Evolutionary conservation across 2,888 invertebrate species (phyloP).

Genomic region (Nowickia ferox): DNA sequence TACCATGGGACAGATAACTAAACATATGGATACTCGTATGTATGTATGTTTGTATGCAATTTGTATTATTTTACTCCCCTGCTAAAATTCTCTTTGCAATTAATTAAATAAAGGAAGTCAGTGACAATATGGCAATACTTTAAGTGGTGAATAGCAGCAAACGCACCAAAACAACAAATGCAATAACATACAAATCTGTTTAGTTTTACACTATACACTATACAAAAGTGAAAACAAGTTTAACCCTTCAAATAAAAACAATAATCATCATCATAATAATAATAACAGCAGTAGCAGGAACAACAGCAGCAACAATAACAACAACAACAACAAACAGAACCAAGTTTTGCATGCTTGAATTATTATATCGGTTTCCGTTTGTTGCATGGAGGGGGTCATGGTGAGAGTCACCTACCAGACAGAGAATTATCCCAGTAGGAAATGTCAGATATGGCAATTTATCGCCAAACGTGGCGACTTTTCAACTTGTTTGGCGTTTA

Average conservation of each 20-base stretch:
- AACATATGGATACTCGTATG: slow-evolving; percentile 21
- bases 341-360: slow-evolving; percentile 55
- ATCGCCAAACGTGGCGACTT: too few relatives aligned
- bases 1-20: background rate
- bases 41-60: too few relatives aligned
- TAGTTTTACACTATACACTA: slow-evolving; percentile 10
- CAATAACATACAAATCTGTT: slow-evolving; percentile 31
- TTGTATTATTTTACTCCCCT: background rate
- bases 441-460: too few relatives aligned
- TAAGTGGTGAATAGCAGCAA: background rate
- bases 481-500: too few relatives aligned
- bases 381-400: slow-evolving; percentile 20
- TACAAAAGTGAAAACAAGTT: slow-evolving; percentile 21
- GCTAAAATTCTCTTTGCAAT: slow-evolving; percentile 8
- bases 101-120: slow-evolving; percentile 44
- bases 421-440: slow-evolving; percentile 12
- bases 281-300: slow-evolving; percentile 16
- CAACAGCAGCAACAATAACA: slow-evolving; percentile 3
- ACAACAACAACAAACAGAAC: background rate
- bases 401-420: slow-evolving; percentile 30
- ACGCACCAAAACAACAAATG: slow-evolving; percentile 25
- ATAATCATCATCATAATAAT: slow-evolving; percentile 4
- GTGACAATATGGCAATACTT: slow-evolving; percentile 37
- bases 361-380: background rate
- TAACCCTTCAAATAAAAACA: slow-evolving; percentile 44